These are phyloP conservation scores for Hydrotaea cyrtoneurina DNA, from an alignment of 2,888 invertebrate species.

Conservation along the genomic window DNA sequence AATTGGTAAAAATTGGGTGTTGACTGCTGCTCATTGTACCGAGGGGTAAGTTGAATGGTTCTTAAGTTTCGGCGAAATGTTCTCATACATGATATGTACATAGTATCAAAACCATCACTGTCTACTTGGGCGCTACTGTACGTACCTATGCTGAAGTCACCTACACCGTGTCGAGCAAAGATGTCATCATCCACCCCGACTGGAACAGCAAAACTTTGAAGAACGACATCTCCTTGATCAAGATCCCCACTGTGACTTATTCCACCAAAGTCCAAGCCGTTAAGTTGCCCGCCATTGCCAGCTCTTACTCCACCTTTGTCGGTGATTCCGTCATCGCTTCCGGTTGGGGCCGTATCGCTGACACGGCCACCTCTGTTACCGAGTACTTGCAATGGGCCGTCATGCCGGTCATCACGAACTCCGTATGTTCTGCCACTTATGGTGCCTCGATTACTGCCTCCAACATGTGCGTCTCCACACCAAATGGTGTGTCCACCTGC, in stretches of 20 bases:
- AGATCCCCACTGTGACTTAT: conserved; percentile 72
- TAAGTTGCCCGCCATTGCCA: conserved; percentile 67
- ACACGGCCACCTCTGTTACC: conserved; percentile 69
- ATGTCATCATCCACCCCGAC: conserved; percentile 74
- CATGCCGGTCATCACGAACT: conserved; percentile 71
- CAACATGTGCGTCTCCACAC: conserved; percentile 72
- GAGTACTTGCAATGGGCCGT: conserved; percentile 76
- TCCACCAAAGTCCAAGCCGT: conserved; percentile 50
- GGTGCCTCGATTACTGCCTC: conserved; percentile 63
- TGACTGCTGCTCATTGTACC: conserved; percentile 77
- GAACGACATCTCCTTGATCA: conserved; percentile 75
- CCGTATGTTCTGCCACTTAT: conserved; percentile 68
- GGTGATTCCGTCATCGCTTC: conserved; percentile 72
- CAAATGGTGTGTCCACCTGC: conserved; percentile 73
- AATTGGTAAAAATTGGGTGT: conserved; percentile 73
- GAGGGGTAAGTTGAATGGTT: conserved; percentile 73
- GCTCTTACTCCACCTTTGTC: conserved; percentile 68
- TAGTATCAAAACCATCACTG: conserved; percentile 70
- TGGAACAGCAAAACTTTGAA: conserved; percentile 72
- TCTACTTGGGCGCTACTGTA: conserved; percentile 71
- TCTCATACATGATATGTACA: conserved; percentile 70
- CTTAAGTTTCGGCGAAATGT: too few species aligned
- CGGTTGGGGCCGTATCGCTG: conserved; percentile 78
- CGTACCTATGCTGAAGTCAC: conserved; percentile 67
- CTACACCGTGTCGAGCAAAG: conserved; percentile 62